Evolutionary conservation across 2,113 vertebrate genomes (phyloP).

Genomic region (Phrynocephalus versicolor): DNA sequence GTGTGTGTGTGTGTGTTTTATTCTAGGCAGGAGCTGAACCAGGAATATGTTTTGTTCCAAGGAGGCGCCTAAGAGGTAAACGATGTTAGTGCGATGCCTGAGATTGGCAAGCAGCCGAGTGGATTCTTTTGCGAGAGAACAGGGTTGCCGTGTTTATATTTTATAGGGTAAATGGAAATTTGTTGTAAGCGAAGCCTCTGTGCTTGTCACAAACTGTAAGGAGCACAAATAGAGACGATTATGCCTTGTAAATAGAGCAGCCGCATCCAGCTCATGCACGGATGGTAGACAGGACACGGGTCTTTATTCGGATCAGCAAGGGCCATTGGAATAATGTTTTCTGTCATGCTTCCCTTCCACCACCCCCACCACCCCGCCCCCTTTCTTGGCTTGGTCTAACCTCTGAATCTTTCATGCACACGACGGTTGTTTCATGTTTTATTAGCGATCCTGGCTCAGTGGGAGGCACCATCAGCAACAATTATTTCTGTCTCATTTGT

Average conservation of each 20-base stretch:
- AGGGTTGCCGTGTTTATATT: slow-evolving; percentile 31
- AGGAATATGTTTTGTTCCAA: slow-evolving; percentile 19
- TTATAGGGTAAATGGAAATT: slow-evolving; percentile 53
- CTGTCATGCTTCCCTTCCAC: slow-evolving; percentile 46
- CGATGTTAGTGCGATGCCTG: neutral
- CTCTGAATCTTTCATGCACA: neutral
- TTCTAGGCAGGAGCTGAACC: slow-evolving; percentile 27
- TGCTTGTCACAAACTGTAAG: slow-evolving; percentile 32
- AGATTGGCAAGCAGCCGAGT: neutral
- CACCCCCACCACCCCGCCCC: too few species aligned
- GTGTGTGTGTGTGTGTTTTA: too few species aligned
- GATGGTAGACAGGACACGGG: slow-evolving; percentile 46
- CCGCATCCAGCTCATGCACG: slow-evolving; percentile 2
- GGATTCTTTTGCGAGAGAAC: slow-evolving; percentile 23
- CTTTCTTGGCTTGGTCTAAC: slow-evolving; percentile 23
- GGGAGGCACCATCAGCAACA: slow-evolving; percentile 38
- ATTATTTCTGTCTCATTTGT: slow-evolving; percentile 63
- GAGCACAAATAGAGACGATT: slow-evolving; percentile 43
- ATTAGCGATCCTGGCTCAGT: neutral
- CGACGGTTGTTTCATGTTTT: slow-evolving; percentile 39
- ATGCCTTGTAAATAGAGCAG: slow-evolving; percentile 48
- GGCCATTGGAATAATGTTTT: slow-evolving; percentile 52
- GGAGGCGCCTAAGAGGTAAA: slow-evolving; percentile 31
- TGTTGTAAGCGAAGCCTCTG: neutral
- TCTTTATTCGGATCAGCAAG: slow-evolving; percentile 61